Base-by-base conservation (phyloP, 2,113 vertebrate genomes). In the Hassar affinis region DNA sequence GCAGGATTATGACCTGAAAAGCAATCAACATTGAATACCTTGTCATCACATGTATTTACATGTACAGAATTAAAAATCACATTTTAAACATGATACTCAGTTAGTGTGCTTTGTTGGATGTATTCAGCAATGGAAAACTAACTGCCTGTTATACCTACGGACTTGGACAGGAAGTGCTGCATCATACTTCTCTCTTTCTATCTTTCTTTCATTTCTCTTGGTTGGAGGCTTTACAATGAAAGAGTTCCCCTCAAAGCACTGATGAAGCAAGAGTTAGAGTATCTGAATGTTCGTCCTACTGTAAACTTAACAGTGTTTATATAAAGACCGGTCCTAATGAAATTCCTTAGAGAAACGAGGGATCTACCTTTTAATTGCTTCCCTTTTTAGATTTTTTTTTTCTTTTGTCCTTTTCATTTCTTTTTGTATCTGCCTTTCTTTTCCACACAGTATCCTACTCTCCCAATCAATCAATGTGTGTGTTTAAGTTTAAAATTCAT, bases 281-380 rank as follows among this genome's bases (percentile, higher is more conserved):
- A 30, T 66, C 59, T 59, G 12, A 66, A 47, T 84, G 77, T 68
- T 49, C 25, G 30, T 81, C 79, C 45, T 78, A 27, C 54, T 75
- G n/a, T 81, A 68, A 78, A 75, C 62, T 20, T n/a, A 54, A 20
- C 59, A 56, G 10, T 78, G 57, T 82, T 78, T 80, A 27, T 57
- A n/a, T 54, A 54, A 68, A 47, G 82, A 88, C 85, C 59, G 86
- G 88, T 94, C 92, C 93, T 93, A 84, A 92, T 94, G 93, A 94
- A 91, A 91, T 94, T 94, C 92, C 92, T 38, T 38, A 51, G 85
- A 90, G 92, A 93, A 94, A 90, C 91, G 94, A 94, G 93, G 93
- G 93, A 92, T 92, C 89, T 78, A 85, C 71, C 82, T 82, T n/a
- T 79, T 62, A 22, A 35, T 33, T 9, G 66, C 25, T 25, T 18